These are phyloP conservation scores for Trichogramma dendrolimi DNA, from an alignment of 2,888 invertebrate genomes.

Conservation along the genomic window DNA sequence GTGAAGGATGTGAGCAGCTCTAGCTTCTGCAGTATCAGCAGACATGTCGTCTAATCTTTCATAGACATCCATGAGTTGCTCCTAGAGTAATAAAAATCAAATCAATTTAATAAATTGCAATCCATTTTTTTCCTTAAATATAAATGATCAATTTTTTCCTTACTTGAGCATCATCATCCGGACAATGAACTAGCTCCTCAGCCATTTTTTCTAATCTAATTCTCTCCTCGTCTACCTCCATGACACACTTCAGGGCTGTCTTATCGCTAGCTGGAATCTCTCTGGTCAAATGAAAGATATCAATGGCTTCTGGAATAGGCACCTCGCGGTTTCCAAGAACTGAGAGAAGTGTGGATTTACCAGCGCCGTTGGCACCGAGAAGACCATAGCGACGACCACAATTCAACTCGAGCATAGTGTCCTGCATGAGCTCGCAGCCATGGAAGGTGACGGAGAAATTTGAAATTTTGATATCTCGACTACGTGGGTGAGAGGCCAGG, in stretches of 20 bases:
- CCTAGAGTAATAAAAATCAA: slow-evolving; percentile 54
- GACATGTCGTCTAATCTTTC: slow-evolving; percentile 95
- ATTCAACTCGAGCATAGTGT: slow-evolving; percentile 94
- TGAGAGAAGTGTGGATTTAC: slow-evolving; percentile 92
- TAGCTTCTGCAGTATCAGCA: slow-evolving; percentile 90
- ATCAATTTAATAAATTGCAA: neutral
- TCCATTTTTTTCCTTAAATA: neutral
- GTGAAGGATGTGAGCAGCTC: slow-evolving; percentile 90
- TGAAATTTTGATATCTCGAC: slow-evolving; percentile 93
- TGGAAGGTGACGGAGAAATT: slow-evolving; percentile 97
- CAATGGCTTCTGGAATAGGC: slow-evolving; percentile 93
- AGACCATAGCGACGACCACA: slow-evolving; percentile 95
- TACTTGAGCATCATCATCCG: slow-evolving; percentile 69
- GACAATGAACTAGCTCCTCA: slow-evolving; percentile 80
- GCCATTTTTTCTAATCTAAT: slow-evolving; percentile 86
- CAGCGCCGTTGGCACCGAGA: slow-evolving; percentile 95
- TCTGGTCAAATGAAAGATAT: slow-evolving; percentile 93
- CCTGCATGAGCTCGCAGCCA: slow-evolving; percentile 91
- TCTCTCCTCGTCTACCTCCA: slow-evolving; percentile 96
- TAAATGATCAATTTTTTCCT: slow-evolving; percentile 1
- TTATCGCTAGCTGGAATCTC: slow-evolving; percentile 99
- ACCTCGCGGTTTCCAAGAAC: slow-evolving; percentile 90
- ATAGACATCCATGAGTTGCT: slow-evolving; percentile 95
- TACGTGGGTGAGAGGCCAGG: slow-evolving; percentile 89
- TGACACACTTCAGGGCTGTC: slow-evolving; percentile 90